Evolutionary conservation across 1,140 invertebrate species (phyloP), one percentile per base, ranked within the genome.

Genomic region (Drosophila subobscura): DNA sequence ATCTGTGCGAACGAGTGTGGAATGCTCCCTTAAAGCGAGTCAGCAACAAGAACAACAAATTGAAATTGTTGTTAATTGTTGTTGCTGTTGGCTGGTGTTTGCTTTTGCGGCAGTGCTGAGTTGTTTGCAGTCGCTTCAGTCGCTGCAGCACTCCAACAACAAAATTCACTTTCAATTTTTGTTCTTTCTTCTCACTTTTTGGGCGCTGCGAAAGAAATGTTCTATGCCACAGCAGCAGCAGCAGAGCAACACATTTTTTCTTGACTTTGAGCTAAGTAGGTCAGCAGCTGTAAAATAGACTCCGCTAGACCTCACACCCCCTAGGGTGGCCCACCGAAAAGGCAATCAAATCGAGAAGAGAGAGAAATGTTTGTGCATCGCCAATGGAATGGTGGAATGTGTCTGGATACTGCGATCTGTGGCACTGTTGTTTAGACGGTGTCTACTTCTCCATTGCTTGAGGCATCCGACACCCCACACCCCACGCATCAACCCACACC

Each of bases 211-310:
- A 72, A 73, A 80, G 68, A 83, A 78, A 70, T 74, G 78, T 81
- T 74, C 72, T 74, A 57, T 76, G 56, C 57, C 29, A 16, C 54
- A 46, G 64, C 49, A 51, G 33, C 27, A 59, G 45, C 44, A 55
- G 27, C 14, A 55, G 44, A 53, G 50, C 50, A 66, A 58, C 68
- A 65, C 23, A 65, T 52, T 57, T 75, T 83, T 37, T 81, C 79
- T 86, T 86, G 81, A 86, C 81, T 86, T 86, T 88, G 78, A 56
- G 77, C 58, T 64, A 86, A 88, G 64, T 86, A 80, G 81, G 81
- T 86, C 81, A 88, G 81, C 83, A 86, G 80, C 81, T 85, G 80
- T 86, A 85, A 86, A 81, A 85, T 77, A 84, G 80, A 85, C 80
- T 74, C 71, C 73, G 63, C 40, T 50, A 72, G 67, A 73, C 16